Base-by-base conservation (phyloP, 2,113 vertebrate genomes). In the Otolemur garnettii region DNA sequence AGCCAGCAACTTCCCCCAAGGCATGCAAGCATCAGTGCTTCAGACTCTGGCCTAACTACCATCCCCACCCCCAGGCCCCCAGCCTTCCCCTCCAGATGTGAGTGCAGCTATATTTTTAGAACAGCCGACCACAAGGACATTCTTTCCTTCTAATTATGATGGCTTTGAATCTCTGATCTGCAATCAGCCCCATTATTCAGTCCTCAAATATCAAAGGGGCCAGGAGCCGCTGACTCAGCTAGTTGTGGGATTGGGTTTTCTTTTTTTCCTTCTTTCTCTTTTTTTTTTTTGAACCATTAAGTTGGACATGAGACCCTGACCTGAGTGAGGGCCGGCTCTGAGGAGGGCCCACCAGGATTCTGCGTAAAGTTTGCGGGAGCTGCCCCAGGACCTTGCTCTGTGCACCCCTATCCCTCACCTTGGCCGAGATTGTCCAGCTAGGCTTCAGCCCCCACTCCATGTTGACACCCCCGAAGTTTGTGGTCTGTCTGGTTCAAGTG, bases 81-180 rank as follows among this genome's bases (percentile, higher is more conserved):
- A 2, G 57, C 10, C 68, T 59, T 87, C 33, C 53, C 83, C 78
- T 96, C 94, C 96, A 96, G 93, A 97, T 91, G 96, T 95, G 80
- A 66, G 57, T 42, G 55, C 88, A 74, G 85, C 85, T 90, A 62
- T 96, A 96, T 92, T 96, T 97, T 97, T 95, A 93, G 93, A 93
- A 81, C 71, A 79, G 78, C 57, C 71, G 42, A 86, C 82, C 86
- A 7, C 82, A 2, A 45, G 62, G 68, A 95, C 93, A 96, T 96
- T 96, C 96, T 92, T 97, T 96, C 80, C 93, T 95, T 83, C 94
- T 96, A 90, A 93, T 92, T 91, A 97, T 68, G 60, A 90, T 19
- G 84, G 82, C 33, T 97, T 96, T 64, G 78, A 94, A 90, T 85
- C 92, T 92, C 69, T 28, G 24, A 8, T 82, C 79, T 0, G 17